Percentiles rank a stretch among this genome's conserved stretches.
These are phyloP conservation scores for Taeniopygia guttata DNA, from an alignment of 2,797 vertebrate genomes.

Conservation along the genomic window DNA sequence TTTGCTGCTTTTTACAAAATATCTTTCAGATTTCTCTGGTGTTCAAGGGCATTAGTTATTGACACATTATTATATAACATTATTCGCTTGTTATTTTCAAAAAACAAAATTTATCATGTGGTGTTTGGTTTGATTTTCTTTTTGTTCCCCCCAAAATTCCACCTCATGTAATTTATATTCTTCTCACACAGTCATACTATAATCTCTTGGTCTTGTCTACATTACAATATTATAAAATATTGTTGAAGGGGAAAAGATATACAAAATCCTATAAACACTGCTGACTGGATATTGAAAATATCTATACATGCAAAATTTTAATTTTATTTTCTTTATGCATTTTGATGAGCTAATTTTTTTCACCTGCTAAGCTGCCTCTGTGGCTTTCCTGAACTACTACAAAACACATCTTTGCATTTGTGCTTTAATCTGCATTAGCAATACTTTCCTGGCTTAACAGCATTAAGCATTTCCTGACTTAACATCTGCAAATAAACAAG, in stretches of 20 bases:
- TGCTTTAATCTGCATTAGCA: background rate
- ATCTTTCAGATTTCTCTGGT: background rate
- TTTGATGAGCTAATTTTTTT: background rate
- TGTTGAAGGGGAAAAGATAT: background rate
- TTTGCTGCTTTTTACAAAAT: background rate
- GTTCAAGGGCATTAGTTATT: background rate
- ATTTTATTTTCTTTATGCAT: background rate
- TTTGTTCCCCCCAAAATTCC: fast-evolving
- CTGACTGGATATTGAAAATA: background rate
- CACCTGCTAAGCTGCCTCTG: background rate
- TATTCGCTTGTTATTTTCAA: background rate
- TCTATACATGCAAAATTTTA: background rate
- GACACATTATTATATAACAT: background rate
- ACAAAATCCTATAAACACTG: background rate
- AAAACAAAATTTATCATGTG: background rate
- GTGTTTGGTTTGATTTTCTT: background rate
- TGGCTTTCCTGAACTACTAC: background rate
- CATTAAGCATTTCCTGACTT: background rate
- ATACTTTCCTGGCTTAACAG: background rate
- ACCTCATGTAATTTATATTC: background rate
- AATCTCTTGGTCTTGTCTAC: background rate
- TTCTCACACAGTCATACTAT: background rate
- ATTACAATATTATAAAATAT: background rate
- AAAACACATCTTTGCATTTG: background rate
- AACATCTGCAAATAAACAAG: background rate